Percentiles rank a stretch among this genome's conserved stretches.
Conservation (phyloP, 2,113 vertebrate genomes). For the Notarius quadriscutis region DNA sequence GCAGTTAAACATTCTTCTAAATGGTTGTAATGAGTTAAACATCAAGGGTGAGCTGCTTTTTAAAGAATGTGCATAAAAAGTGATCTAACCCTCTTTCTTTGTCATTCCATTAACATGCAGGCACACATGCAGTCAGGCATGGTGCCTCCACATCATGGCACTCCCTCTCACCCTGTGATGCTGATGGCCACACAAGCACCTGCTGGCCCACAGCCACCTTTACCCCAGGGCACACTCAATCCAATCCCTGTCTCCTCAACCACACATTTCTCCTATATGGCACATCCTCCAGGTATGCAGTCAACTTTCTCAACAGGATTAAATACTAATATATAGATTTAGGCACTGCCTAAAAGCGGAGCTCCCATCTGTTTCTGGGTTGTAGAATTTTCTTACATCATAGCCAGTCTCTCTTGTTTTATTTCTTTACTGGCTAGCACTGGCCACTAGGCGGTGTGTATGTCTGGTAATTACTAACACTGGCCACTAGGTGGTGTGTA, state of each 20-base stretch:
- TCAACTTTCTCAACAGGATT: not conserved
- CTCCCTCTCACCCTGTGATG: conserved; percentile 94
- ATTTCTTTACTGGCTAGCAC: no score
- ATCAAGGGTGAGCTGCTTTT: not conserved
- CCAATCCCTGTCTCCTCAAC: conserved; percentile 86
- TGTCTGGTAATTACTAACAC: no score
- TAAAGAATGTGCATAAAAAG: not conserved
- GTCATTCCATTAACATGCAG: conserved; percentile 63
- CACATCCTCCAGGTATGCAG: conserved; percentile 72
- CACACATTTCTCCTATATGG: conserved; percentile 77
- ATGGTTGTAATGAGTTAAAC: not conserved
- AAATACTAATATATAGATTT: no score
- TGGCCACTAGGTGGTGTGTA: no score
- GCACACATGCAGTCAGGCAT: conserved; percentile 99
- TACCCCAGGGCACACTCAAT: conserved; percentile 92
- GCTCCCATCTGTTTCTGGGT: no score
- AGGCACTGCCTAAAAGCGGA: no score
- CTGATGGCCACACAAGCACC: conserved; percentile 96
- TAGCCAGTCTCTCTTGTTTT: no score
- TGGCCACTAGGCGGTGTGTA: no score
- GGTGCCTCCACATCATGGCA: conserved; percentile 87
- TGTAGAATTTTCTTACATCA: no score
- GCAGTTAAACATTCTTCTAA: not conserved
- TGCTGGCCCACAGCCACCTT: conserved; percentile 88
- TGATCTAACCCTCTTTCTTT: not conserved